phyloP scores from a whole-genome alignment of 2,797 vertebrate species.

The Rallus crepitans region DNA sequence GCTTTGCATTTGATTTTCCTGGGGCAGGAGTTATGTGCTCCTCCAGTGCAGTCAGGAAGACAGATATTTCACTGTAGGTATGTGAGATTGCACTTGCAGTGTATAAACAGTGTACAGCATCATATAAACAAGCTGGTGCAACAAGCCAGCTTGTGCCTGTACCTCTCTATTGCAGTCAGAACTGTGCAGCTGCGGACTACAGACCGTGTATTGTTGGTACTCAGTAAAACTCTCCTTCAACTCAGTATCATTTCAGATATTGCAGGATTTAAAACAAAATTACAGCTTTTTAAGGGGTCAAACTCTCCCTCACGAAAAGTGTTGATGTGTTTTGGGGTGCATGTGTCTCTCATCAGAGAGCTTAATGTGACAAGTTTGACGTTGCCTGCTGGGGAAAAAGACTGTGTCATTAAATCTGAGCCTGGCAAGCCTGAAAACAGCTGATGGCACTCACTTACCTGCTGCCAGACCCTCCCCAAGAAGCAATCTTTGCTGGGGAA shows the following conservation, averaged over 20 bases:
- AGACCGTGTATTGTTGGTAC: not conserved
- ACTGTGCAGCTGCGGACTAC: not conserved
- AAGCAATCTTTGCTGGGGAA: not conserved
- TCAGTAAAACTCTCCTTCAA: not conserved
- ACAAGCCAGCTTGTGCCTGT: not conserved
- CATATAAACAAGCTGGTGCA: not conserved
- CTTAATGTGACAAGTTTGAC: not conserved
- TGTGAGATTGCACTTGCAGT: not conserved
- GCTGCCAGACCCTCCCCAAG: not conserved
- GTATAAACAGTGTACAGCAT: not conserved
- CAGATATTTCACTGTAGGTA: not conserved
- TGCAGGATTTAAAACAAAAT: not conserved
- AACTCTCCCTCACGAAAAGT: not conserved
- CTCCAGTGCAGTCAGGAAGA: not conserved
- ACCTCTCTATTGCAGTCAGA: not conserved
- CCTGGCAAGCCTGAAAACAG: accelerated
- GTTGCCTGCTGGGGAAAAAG: not conserved
- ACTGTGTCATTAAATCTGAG: not conserved
- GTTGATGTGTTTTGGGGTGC: not conserved
- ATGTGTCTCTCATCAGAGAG: not conserved
- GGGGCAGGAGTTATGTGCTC: not conserved
- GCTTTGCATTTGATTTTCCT: not conserved
- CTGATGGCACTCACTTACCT: not conserved
- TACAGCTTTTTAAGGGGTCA: not conserved
- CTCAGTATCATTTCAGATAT: not conserved